A percentile compares a stretch with the other conserved stretches of the same genome.
phyloP scores from a whole-genome alignment of 2,888 invertebrate genomes.

The Torymus aiolomorphi region DNA sequence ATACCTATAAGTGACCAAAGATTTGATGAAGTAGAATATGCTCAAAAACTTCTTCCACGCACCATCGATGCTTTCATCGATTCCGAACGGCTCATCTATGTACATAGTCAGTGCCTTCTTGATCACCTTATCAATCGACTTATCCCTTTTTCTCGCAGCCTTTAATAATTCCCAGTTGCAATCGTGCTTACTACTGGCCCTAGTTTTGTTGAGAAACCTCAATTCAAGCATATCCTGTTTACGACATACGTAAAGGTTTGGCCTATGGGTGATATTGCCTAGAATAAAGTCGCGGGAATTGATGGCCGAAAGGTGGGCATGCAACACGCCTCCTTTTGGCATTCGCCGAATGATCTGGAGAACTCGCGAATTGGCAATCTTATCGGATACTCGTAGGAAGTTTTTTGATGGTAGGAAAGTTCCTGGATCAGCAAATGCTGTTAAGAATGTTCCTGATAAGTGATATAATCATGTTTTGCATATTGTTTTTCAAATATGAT shows the following conservation, averaged over 20 bases:
- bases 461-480: not conserved
- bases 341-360: conserved; percentile 82
- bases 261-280: conserved; percentile 80
- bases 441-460: not conserved
- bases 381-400: conserved; percentile 80
- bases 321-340: conserved; percentile 86
- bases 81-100: conserved; percentile 74
- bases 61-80: conserved; percentile 7
- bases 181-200: not conserved
- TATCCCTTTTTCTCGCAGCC: conserved; percentile 58
- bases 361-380: conserved; percentile 81
- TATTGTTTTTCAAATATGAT: not conserved
- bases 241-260: conserved; percentile 79
- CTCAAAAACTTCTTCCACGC: conserved; percentile 58
- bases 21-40: conserved; percentile 54
- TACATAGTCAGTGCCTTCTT: conserved; percentile 78
- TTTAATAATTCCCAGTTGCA: conserved; percentile 68
- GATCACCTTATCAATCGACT: conserved; percentile 77
- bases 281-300: conserved; percentile 81
- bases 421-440: conserved; percentile 69
- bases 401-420: conserved; percentile 82
- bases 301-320: conserved; percentile 83
- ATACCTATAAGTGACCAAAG: conserved; percentile 67
- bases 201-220: conserved; percentile 49
- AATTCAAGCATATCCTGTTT: conserved; percentile 12